Percentiles rank a stretch among this genome's conserved stretches.
Conservation (phyloP, 2,888 invertebrate species). For the Dolichomitus sp. region DNA sequence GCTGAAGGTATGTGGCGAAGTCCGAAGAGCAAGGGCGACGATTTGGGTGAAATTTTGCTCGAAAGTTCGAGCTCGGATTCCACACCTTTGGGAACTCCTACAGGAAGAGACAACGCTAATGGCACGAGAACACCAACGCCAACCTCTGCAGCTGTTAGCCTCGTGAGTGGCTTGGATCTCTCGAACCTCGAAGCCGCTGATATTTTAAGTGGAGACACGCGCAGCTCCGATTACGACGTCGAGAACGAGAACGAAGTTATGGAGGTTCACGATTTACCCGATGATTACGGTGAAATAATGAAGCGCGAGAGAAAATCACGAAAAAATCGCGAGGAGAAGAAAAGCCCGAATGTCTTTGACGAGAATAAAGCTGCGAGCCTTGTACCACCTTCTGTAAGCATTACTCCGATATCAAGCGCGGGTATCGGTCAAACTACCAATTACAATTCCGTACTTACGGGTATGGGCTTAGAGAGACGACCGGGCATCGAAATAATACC, state of each 20-base stretch:
- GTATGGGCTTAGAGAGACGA: slow-evolving; percentile 89
- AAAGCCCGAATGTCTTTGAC: slow-evolving; percentile 87
- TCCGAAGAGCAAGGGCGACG: slow-evolving; percentile 89
- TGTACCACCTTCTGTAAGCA: slow-evolving; percentile 89
- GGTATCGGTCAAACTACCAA: slow-evolving; percentile 84
- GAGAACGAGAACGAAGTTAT: slow-evolving; percentile 87
- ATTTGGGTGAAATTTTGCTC: slow-evolving; percentile 87
- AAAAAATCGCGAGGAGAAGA: slow-evolving; percentile 88
- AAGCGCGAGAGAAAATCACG: slow-evolving; percentile 88
- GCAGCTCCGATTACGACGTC: slow-evolving; percentile 88
- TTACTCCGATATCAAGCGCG: slow-evolving; percentile 87
- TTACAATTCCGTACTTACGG: slow-evolving; percentile 88
- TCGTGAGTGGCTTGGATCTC: slow-evolving; percentile 87
- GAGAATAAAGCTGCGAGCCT: slow-evolving; percentile 87
- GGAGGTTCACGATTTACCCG: slow-evolving; percentile 87
- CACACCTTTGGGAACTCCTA: slow-evolving; percentile 88
- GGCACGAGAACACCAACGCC: slow-evolving; percentile 87
- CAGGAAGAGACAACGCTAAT: slow-evolving; percentile 85
- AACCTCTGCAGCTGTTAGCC: slow-evolving; percentile 83
- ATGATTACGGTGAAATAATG: slow-evolving; percentile 89
- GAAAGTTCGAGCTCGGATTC: slow-evolving; percentile 89
- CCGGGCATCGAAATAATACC: slow-evolving; percentile 96
- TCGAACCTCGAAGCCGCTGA: slow-evolving; percentile 89
- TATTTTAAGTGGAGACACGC: slow-evolving; percentile 86
- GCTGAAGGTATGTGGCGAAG: slow-evolving; percentile 89